A percentile compares a stretch with the other conserved stretches of the same genome.
phyloP scores from a whole-genome alignment of 2,113 vertebrate species.

The Ammodytes dubius region DNA sequence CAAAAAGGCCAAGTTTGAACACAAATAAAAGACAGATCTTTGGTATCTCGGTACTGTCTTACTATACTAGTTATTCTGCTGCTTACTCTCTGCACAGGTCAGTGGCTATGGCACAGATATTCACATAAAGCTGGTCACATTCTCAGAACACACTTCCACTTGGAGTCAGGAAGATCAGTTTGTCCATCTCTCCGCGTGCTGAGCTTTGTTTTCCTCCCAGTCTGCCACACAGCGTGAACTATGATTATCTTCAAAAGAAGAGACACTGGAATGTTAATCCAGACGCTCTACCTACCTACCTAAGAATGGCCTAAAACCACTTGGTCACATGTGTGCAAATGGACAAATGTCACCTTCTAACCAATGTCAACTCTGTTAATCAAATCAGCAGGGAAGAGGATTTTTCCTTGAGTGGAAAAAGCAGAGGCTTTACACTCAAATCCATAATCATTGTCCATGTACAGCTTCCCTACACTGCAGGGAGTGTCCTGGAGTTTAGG shows the following conservation, averaged over 20 bases:
- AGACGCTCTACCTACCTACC: slow-evolving; percentile 2
- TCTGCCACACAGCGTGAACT: slow-evolving; percentile 34
- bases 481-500: slow-evolving; percentile 22
- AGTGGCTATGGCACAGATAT: slow-evolving; percentile 36
- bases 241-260: slow-evolving; percentile 63
- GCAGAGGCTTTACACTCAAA: slow-evolving; percentile 33
- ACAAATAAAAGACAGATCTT: background rate
- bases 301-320: background rate
- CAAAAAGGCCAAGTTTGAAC: background rate
- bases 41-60: slow-evolving; percentile 16
- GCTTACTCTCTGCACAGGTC: slow-evolving; percentile 48
- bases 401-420: background rate
- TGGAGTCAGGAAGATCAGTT: background rate
- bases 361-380: slow-evolving; percentile 11
- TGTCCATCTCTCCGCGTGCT: slow-evolving; percentile 11
- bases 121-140: slow-evolving; percentile 67
- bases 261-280: slow-evolving; percentile 60
- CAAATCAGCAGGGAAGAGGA: background rate
- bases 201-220: slow-evolving; percentile 53
- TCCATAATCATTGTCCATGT: slow-evolving; percentile 39
- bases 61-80: slow-evolving; percentile 6
- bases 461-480: slow-evolving; percentile 7
- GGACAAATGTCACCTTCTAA: background rate
- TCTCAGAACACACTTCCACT: slow-evolving; percentile 47
- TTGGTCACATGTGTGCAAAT: background rate